Evolutionary conservation across 2,888 invertebrate genomes (phyloP), one percentile per base, ranked within the genome.

Genomic region (Hyposoter dolosus): DNA sequence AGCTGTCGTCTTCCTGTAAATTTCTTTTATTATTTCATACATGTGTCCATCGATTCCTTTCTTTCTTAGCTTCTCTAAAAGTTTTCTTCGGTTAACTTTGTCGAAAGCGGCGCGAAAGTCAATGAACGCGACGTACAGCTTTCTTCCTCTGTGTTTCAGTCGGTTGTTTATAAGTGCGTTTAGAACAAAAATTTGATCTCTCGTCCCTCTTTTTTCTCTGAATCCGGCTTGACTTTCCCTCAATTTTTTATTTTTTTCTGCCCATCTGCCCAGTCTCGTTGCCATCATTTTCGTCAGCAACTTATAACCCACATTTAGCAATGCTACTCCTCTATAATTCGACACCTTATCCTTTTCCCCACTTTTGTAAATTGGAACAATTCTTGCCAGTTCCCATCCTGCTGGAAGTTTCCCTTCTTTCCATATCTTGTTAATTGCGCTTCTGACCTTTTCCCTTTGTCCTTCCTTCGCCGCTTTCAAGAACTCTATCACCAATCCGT

Each of bases 111-210:
- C 71, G 50, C n/a, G 45, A 9, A 45, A 45, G 17, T 50, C 17
- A 5, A 74, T 60, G 7, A 74, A 74, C 7, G 74, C 74, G 0
- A 74, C 74, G 7, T 74, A 74, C 4, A 74, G 15, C 43, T 63
- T 63, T 7, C 19, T 40, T 0, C 75, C 63, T 63, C 17, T 75
- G 3, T 7, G 7, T 40, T 75, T 84, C 43, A 83, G 4, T 10
- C 10, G 77, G 9, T 82, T 71, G 35, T 80, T 71, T 40, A 83
- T 71, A 5, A 82, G 19, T 4, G 74, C 60, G n/a, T 80, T 75
- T n/a, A 86, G 60, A 4, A 53, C 56, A 35, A 83, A 87, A 35
- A 85, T 82, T 12, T 87, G 84, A 28, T 87, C 84, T n/a, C 82
- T 83, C 3, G 87, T 86, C 0, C 72, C 80, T 63, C 86, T 82